Conservation (phyloP, 2,113 vertebrate genomes). For the Chinchilla lanigera region DNA sequence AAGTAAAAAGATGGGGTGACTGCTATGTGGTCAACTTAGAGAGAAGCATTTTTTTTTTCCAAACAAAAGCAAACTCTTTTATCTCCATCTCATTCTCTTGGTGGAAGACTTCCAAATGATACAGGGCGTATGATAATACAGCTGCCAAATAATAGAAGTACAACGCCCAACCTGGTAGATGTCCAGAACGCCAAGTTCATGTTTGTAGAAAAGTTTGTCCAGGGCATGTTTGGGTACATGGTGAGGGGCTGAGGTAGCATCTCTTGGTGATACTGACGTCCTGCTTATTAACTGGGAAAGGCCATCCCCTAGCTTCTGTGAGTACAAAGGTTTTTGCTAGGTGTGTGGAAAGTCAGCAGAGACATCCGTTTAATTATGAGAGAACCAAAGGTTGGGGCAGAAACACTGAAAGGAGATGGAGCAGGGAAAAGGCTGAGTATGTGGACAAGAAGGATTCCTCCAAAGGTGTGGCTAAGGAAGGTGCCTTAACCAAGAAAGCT, state of each 20-base stretch:
- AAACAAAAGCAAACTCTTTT: too few species aligned
- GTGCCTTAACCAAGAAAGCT: not conserved
- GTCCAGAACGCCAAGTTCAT: not conserved
- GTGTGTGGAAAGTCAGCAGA: not conserved
- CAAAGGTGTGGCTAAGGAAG: not conserved
- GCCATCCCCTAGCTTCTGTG: not conserved
- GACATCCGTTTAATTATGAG: not conserved
- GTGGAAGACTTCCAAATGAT: not conserved
- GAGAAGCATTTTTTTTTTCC: not conserved
- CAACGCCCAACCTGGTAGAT: not conserved
- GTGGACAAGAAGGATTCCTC: not conserved
- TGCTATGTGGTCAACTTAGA: not conserved
- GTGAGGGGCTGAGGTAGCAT: not conserved
- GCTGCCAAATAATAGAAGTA: not conserved
- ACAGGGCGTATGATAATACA: not conserved
- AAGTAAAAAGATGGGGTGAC: not conserved
- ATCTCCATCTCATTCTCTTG: not conserved
- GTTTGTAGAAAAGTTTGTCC: not conserved
- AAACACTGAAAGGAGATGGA: not conserved
- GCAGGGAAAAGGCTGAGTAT: not conserved
- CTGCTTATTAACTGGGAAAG: not conserved
- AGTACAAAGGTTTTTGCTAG: not conserved
- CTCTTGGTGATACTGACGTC: not conserved
- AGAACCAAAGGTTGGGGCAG: not conserved
- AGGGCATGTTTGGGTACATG: not conserved